Evolutionary conservation across 2,888 invertebrate genomes (phyloP).

Genomic region (Lithophane leautieri): DNA sequence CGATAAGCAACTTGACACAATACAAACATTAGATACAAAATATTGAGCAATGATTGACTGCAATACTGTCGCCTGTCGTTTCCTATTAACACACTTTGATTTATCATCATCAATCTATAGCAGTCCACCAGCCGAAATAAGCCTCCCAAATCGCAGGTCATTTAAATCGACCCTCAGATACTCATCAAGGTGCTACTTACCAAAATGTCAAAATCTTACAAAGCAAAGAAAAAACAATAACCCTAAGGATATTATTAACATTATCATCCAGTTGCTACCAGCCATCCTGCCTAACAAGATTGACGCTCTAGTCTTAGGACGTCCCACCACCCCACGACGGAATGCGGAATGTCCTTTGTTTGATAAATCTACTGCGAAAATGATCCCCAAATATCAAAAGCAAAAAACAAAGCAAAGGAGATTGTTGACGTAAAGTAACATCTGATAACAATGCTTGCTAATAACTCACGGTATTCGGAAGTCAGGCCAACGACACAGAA

Average conservation of each 20-base stretch:
- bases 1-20: background rate
- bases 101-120: background rate
- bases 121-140: background rate
- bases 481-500: slow-evolving; percentile 78
- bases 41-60: slow-evolving; percentile 10
- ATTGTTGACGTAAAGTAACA: slow-evolving; percentile 19
- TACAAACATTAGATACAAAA: slow-evolving; percentile 24
- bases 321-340: background rate
- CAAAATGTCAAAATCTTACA: no score
- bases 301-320: no score
- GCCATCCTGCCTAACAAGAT: no score
- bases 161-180: background rate
- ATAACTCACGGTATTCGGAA: slow-evolving; percentile 72
- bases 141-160: background rate
- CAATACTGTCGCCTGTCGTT: background rate
- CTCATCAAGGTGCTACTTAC: background rate
- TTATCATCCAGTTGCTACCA: background rate
- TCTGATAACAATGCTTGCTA: slow-evolving; percentile 72
- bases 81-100: no score
- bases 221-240: background rate
- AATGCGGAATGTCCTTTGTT: background rate
- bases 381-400: background rate
- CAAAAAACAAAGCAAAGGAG: background rate
- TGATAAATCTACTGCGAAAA: background rate
- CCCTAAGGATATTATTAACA: background rate